Evolutionary conservation across 64 coral and sea anemone species (phyloP), one percentile per base, ranked within the genome.

Genomic region (Actinia equina): DNA sequence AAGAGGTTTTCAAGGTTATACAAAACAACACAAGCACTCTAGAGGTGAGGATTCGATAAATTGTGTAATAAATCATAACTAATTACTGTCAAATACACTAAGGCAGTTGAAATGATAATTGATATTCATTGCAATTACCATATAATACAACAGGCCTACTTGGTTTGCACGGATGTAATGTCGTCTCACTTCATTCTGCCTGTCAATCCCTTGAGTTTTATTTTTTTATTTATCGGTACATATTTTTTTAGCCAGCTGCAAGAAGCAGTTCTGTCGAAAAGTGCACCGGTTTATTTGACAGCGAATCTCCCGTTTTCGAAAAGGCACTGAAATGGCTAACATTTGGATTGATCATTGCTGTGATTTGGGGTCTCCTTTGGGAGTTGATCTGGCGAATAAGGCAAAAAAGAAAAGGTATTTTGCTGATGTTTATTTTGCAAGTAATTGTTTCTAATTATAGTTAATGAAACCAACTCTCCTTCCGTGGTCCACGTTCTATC

Each of bases 11-110:
- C 13, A 12, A 55, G 17, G 64, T 89, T 49, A 84, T 89, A 49
- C 43, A 54, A 46, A 89, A 89, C 57, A 18, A 52, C 10, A 84
- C 88, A 27, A 83, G 81, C 18, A 84, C 78, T 17, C 45, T 89
- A 12, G 81, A 89, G 41, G 88, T 89, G 56, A 70, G 27, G 9
- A n/a, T n/a, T 56, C 7, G 45, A 49, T n/a, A n/a, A n/a, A n/a
- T n/a, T n/a, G n/a, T n/a, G 45, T n/a, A n/a, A 49, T 49, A 2
- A 49, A 7, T 49, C 45, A 49, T 49, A 49, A 4, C 45, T 49
- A 2, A 49, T 49, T 49, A 7, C 45, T 49, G 45, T 49, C 2
- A 49, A 49, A 49, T 49, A 49, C 45, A 7, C 45, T 4, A 49
- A 49, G 7, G 7, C 2, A 49, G 45, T 49, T 2, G 45, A 7